phyloP scores from a whole-genome alignment of 2,888 invertebrate species.

The Teleogryllus oceanicus region DNA sequence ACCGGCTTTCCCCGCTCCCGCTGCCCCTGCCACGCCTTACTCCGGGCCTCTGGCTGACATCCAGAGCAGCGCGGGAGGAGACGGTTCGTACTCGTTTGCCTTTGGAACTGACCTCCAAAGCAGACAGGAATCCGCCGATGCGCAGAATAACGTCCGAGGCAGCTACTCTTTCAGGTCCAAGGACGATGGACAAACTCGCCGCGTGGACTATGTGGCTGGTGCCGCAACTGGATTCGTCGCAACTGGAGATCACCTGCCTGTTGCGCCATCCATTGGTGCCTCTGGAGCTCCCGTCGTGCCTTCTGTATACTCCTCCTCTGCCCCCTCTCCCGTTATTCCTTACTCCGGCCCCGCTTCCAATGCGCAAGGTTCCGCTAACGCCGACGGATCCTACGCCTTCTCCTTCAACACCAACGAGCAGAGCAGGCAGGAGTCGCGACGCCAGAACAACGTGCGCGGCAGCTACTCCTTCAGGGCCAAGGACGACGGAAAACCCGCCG shows the following conservation, averaged over 20 bases:
- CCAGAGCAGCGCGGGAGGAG: constrained; percentile 29
- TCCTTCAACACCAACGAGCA: constrained; percentile 44
- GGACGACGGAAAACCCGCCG: constrained; percentile 38
- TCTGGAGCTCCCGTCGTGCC: neutral
- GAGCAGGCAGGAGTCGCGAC: constrained; percentile 45
- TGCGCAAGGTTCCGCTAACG: neutral
- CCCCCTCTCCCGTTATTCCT: neutral
- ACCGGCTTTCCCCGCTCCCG: neutral
- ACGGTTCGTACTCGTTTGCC: constrained; percentile 43
- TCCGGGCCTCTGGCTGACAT: constrained; percentile 12
- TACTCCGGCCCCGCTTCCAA: neutral
- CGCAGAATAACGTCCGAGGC: constrained; percentile 42
- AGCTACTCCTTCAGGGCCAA: constrained; percentile 39
- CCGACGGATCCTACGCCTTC: constrained; percentile 43
- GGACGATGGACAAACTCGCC: constrained; percentile 38
- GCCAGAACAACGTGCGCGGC: constrained; percentile 41
- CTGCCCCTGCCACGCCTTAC: constrained; percentile 3
- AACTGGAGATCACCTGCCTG: constrained; percentile 39
- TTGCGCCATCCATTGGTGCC: constrained; percentile 3
- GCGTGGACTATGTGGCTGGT: constrained; percentile 39
- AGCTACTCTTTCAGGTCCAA: constrained; percentile 38
- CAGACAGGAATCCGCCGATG: constrained; percentile 45
- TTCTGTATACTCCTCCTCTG: neutral
- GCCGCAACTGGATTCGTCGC: constrained; percentile 40
- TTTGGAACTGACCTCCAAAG: constrained; percentile 44